A percentile compares a stretch with the other conserved stretches of the same genome.
phyloP scores from a whole-genome alignment of 2,888 invertebrate species.

The Tryphoninae sp. region DNA sequence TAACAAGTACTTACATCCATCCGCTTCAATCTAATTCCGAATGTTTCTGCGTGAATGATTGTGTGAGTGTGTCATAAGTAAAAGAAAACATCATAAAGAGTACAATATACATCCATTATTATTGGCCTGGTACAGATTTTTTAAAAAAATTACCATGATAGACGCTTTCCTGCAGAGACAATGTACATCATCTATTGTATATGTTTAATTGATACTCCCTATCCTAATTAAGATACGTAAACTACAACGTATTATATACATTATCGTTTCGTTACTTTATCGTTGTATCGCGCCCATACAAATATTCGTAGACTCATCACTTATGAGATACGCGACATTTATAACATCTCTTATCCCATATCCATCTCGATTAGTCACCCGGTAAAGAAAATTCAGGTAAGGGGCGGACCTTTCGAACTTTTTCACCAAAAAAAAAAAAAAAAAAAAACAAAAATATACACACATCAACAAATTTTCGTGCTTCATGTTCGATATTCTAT shows the following conservation, averaged over 20 bases:
- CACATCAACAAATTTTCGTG: constrained; percentile 17
- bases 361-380: constrained; percentile 22
- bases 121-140: constrained; percentile 73
- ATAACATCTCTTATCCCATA: not conserved
- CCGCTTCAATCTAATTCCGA: too few species aligned
- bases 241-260: constrained; percentile 56
- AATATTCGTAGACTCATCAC: constrained; percentile 21
- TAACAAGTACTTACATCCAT: too few species aligned
- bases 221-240: constrained; percentile 17
- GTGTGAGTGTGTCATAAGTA: too few species aligned
- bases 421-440: not conserved
- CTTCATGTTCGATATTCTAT: constrained; percentile 8
- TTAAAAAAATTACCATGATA: constrained; percentile 69
- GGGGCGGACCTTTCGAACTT: not conserved
- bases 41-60: not conserved
- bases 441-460: constrained; percentile 17
- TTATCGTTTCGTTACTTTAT: constrained; percentile 20
- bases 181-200: constrained; percentile 61
- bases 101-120: constrained; percentile 66
- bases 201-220: constrained; percentile 35
- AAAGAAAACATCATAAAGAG: not conserved
- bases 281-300: constrained; percentile 29
- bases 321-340: not conserved
- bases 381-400: constrained; percentile 33
- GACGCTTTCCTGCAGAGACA: constrained; percentile 65